Conservation (phyloP, 2,888 invertebrate genomes). For the Gasteruption jaculator region DNA sequence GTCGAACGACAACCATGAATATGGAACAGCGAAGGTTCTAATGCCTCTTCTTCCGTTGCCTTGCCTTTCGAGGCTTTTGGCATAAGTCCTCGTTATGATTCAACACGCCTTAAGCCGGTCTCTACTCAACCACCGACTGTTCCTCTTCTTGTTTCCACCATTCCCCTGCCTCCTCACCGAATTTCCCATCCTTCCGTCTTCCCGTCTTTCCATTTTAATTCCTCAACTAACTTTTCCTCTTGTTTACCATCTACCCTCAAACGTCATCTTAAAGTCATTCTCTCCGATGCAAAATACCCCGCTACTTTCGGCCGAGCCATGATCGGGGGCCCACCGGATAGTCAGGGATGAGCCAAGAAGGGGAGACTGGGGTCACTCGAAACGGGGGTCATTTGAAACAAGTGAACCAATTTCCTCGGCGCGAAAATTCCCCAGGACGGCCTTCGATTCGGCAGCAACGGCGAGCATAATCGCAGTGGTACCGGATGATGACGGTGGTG, state of each 20-base stretch:
- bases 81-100: conserved; percentile 52
- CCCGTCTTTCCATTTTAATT: conserved; percentile 23
- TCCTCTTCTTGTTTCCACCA: conserved; percentile 13
- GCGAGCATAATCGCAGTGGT: no score
- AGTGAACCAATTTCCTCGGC: no score
- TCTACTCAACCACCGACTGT: conserved; percentile 32
- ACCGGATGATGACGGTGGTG: no score
- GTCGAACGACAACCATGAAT: conserved; percentile 39
- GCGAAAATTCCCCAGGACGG: no score
- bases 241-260: conserved; percentile 24
- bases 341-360: no score
- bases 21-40: conserved; percentile 37
- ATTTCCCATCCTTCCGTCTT: conserved; percentile 14
- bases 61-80: conserved; percentile 41
- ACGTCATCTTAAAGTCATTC: no score
- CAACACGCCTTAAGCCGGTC: conserved; percentile 49
- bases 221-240: conserved; percentile 22
- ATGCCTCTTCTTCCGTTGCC: conserved; percentile 38
- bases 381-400: no score
- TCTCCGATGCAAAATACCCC: no score
- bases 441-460: no score
- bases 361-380: no score
- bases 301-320: no score
- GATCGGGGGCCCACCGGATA: no score
- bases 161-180: conserved; percentile 17